Evolutionary conservation across 2,797 vertebrate species (phyloP).

Genomic region (Acanthopagrus latus): DNA sequence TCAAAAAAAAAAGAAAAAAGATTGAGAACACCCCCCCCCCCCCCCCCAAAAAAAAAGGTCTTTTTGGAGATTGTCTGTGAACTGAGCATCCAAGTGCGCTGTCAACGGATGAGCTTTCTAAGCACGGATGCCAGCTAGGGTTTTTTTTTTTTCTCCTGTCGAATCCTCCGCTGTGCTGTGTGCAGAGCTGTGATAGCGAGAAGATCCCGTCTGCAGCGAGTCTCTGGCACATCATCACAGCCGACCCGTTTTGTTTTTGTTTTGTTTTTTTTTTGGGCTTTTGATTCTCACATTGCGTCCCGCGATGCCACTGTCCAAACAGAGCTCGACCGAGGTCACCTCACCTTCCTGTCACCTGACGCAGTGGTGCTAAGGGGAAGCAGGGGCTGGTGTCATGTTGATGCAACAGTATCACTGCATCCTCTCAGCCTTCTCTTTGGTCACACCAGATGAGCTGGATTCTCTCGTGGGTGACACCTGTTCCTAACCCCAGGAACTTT

Average conservation of each 20-base stretch:
- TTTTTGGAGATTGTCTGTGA: conserved; percentile 16
- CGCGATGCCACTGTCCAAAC: conserved; percentile 11
- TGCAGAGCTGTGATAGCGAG: conserved; percentile 46
- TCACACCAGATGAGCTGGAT: background rate
- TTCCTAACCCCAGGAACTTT: background rate
- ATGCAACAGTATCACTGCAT: background rate
- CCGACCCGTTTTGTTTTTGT: conserved; percentile 11
- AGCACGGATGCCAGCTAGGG: conserved; percentile 36
- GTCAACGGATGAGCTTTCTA: conserved; percentile 39
- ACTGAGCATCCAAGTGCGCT: conserved; percentile 23
- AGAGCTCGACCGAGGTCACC: conserved; percentile 21
- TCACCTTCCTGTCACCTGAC: conserved; percentile 36
- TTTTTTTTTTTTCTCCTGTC: conserved; percentile 1
- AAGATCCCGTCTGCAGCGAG: conserved; percentile 44
- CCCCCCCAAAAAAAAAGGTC: background rate
- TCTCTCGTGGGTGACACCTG: background rate
- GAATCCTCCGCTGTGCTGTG: conserved; percentile 34
- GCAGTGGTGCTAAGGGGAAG: conserved; percentile 2
- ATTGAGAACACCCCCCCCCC: too few relatives aligned
- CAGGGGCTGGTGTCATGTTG: background rate
- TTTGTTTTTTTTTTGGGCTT: conserved; percentile 36
- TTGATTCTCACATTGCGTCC: conserved; percentile 4
- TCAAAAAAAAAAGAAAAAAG: too few relatives aligned
- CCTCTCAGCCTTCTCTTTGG: background rate
- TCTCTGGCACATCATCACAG: conserved; percentile 46